A percentile compares a stretch with the other conserved stretches of the same genome.
Evolutionary conservation across 2,797 vertebrate species (phyloP).

Genomic region (Morelia viridis): DNA sequence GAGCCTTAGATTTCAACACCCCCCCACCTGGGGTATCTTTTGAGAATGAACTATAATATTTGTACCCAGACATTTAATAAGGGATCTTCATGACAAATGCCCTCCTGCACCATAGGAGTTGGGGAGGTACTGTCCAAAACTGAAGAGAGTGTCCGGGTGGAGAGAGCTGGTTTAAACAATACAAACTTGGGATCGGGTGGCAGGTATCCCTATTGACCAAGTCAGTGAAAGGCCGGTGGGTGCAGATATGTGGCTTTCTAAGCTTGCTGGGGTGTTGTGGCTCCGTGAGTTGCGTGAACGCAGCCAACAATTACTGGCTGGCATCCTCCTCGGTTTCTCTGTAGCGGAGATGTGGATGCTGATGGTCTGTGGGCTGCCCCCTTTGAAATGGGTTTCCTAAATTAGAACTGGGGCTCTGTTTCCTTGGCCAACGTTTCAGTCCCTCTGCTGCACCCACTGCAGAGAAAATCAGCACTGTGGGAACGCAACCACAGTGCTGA

Average conservation of each 20-base stretch:
- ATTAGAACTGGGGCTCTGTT: background rate
- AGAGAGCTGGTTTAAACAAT: too few species aligned
- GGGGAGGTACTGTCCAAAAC: too few species aligned
- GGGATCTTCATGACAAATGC: too few species aligned
- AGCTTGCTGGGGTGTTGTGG: background rate
- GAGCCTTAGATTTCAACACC: too few species aligned
- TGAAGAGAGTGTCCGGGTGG: too few species aligned
- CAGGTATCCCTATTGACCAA: background rate
- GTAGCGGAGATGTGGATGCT: background rate
- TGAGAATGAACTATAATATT: too few species aligned
- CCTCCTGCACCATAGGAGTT: too few species aligned
- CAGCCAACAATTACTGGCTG: background rate
- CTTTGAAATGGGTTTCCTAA: slow-evolving; percentile 33
- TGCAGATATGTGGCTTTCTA: background rate
- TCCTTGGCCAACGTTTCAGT: background rate
- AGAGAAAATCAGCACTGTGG: background rate
- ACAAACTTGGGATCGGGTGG: background rate
- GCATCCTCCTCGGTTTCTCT: background rate
- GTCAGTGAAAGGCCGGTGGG: background rate
- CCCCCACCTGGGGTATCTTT: too few species aligned
- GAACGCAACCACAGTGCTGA: background rate
- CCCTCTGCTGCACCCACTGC: background rate
- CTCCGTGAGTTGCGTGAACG: too few species aligned
- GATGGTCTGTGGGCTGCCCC: background rate
- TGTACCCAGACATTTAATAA: too few species aligned